Evolutionary conservation across 1,140 invertebrate genomes (phyloP).

Genomic region (Neotoxoptera formosana): DNA sequence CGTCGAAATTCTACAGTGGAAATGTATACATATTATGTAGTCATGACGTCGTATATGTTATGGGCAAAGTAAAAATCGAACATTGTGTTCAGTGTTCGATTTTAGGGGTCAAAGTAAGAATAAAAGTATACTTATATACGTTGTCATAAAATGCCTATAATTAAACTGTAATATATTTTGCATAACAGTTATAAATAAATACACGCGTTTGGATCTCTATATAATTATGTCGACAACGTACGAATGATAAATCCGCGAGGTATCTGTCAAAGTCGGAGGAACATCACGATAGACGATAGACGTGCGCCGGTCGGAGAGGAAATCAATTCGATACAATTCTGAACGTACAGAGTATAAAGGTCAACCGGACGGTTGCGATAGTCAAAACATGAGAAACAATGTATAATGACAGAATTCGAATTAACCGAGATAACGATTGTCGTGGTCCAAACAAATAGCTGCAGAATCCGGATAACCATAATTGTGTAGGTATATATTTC

Average conservation of each 20-base stretch:
- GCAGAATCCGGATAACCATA: neutral
- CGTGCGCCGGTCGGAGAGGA: neutral
- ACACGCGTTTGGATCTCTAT: neutral
- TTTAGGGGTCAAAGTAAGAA: neutral
- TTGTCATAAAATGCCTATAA: neutral
- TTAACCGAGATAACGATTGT: neutral
- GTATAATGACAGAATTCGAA: neutral
- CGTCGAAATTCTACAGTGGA: neutral
- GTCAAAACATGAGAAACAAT: neutral
- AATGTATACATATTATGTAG: neutral
- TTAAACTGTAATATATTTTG: neutral
- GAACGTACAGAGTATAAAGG: too few relatives aligned
- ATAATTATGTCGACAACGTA: neutral
- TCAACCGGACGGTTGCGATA: neutral
- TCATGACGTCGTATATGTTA: neutral
- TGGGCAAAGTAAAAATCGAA: neutral
- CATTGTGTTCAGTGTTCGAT: neutral
- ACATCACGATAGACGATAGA: neutral
- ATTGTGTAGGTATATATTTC: neutral
- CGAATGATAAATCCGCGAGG: neutral
- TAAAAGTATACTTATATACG: neutral
- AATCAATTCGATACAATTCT: neutral
- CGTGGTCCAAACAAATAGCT: neutral
- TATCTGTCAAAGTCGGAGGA: neutral
- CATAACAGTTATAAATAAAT: neutral